Evolutionary conservation across 2,888 invertebrate species (phyloP).

Genomic region (Hypolimnas misippus): DNA sequence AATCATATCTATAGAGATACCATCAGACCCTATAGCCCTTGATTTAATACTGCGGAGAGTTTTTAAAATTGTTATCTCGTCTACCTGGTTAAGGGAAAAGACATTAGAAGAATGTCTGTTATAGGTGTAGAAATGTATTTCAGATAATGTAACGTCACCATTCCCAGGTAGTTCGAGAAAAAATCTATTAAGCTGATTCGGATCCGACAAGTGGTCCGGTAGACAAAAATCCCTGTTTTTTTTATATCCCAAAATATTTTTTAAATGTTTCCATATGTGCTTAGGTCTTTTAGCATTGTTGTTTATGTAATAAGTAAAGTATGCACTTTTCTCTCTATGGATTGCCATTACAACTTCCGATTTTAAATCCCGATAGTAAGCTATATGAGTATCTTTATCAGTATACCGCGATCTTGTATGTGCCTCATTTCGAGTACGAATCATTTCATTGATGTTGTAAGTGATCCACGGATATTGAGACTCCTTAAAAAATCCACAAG

Average conservation of each 20-base stretch:
- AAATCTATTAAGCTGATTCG: constrained; percentile 6
- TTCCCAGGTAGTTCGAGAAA: constrained; percentile 1
- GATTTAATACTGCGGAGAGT: constrained; percentile 2
- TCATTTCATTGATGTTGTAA: constrained; percentile 11
- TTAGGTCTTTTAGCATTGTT: neutral
- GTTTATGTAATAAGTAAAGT: constrained; percentile 9
- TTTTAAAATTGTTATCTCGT: neutral
- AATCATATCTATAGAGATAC: constrained; percentile 2
- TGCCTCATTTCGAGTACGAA: constrained; percentile 10
- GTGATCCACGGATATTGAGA: constrained; percentile 12
- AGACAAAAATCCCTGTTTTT: neutral
- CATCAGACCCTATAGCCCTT: neutral
- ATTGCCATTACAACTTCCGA: constrained; percentile 8
- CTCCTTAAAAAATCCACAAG: constrained; percentile 1
- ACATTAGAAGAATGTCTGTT: neutral
- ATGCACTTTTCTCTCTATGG: constrained; percentile 1
- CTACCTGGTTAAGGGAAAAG: neutral
- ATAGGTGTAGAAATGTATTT: neutral
- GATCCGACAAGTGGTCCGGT: constrained; percentile 2
- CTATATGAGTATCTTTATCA: neutral
- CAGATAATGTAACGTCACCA: neutral
- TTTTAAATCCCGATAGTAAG: constrained; percentile 6
- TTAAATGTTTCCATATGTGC: constrained; percentile 2
- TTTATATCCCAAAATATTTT: neutral
- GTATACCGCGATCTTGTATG: neutral